These are phyloP conservation scores for Zaprionus lineosus DNA, from an alignment of 2,888 invertebrate genomes.

Conservation along the genomic window DNA sequence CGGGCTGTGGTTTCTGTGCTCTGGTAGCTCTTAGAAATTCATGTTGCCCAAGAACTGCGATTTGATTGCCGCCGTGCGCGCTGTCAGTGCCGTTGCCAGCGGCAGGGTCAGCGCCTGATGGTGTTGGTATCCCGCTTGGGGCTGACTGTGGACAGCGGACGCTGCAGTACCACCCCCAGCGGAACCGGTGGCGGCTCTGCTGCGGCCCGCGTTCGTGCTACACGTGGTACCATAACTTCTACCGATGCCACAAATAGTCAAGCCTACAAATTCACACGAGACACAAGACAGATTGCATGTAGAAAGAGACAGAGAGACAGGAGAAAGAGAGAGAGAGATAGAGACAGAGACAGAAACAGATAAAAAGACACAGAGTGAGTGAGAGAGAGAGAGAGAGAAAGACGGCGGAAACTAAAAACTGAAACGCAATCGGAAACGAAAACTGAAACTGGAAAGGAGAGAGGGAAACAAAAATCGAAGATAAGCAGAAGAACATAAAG, in stretches of 20 bases:
- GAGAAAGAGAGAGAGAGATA: background rate
- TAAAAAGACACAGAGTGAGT: constrained; percentile 16
- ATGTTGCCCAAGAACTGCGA: constrained; percentile 83
- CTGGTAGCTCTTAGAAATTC: constrained; percentile 77
- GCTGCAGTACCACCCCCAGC: constrained; percentile 66
- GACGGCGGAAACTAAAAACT: background rate
- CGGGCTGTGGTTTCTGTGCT: constrained; percentile 1
- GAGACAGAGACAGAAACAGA: constrained; percentile 17
- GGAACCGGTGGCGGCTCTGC: constrained; percentile 68
- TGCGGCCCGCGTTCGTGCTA: constrained; percentile 80
- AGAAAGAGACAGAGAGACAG: constrained; percentile 38
- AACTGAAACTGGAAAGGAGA: too few species aligned
- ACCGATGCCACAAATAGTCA: constrained; percentile 83
- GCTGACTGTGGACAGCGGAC: constrained; percentile 68
- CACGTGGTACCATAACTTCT: constrained; percentile 82
- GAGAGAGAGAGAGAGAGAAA: constrained; percentile 10
- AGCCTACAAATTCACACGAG: constrained; percentile 81
- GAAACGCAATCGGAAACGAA: background rate
- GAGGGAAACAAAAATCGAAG: constrained; percentile 5
- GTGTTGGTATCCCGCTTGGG: constrained; percentile 79
- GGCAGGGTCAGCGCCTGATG: constrained; percentile 81
- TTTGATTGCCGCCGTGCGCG: constrained; percentile 82
- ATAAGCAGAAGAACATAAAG: background rate
- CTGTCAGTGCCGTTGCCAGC: constrained; percentile 81
- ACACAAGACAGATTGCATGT: constrained; percentile 62